Evolutionary conservation across 2,113 vertebrate genomes (phyloP), one percentile per base, ranked within the genome.

Genomic region (Engystomops pustulosus): DNA sequence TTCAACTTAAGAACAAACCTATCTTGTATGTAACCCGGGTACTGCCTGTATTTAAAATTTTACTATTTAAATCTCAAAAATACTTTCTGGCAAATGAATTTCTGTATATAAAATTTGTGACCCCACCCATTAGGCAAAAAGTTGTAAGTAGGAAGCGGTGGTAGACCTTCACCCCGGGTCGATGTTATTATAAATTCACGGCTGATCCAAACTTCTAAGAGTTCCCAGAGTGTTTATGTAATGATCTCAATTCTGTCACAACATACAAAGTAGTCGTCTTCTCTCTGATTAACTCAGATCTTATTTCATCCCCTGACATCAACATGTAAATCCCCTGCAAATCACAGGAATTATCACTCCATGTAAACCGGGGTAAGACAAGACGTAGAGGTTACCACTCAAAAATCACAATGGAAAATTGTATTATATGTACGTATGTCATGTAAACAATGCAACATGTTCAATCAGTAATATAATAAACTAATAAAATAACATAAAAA

Each of bases 251-350:
- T 70, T 70, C 68, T 70, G 68, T 70, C 68, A 70, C 68, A 70
- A 70, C 68, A 70, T 44, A 70, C 68, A 70, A 70, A 44, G 68
- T 41, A 70, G 68, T 25, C 34, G 20, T 44, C 34, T 41, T 70
- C 68, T 23, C 18, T 70, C 68, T 44, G 36, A 44, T 44, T 41
- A 70, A 70, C 20, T 70, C 36, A 6, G 68, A 34, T 38, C 23
- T 41, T 20, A 67, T 67, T 38, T 79, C 34, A 55, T 23, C 76
- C 36, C 34, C 20, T 60, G 51, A 70, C 36, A 70, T 70, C 68
- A 44, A 70, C 68, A 70, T 70, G 68, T 70, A 70, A 70, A 70
- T 70, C 68, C 68, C 68, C 4, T 70, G 68, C 68, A 70, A 70
- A 70, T 70, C 68, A 44, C 20, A 36, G 68, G 68, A 70, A 41